Conservation (phyloP, 2,113 vertebrate species). For the Pseudolaguvia tuberculata region DNA sequence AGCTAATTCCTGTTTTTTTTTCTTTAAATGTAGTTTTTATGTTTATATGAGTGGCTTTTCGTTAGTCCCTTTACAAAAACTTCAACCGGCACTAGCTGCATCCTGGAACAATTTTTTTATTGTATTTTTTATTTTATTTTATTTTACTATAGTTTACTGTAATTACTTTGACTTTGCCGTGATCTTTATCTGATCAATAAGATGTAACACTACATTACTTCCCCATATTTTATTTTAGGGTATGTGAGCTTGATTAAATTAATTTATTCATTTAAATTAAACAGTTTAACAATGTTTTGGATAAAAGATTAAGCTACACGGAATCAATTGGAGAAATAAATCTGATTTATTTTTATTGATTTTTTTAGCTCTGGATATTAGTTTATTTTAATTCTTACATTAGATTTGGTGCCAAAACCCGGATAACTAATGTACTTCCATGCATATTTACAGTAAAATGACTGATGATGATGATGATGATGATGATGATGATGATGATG, state of each 20-base stretch:
- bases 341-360: background rate
- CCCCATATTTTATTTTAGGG: background rate
- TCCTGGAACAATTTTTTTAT: constrained; percentile 49
- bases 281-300: background rate
- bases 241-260: background rate
- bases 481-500: no score
- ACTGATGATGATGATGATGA: background rate
- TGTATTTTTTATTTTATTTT: constrained; percentile 53
- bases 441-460: constrained; percentile 5
- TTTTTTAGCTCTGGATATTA: constrained; percentile 12
- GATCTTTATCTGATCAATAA: no score
- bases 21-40: background rate
- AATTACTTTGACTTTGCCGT: no score
- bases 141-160: no score
- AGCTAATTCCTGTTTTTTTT: background rate
- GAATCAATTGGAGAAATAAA: constrained; percentile 22
- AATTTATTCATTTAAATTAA: constrained; percentile 1
- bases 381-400: background rate
- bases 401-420: background rate
- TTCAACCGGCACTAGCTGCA: constrained; percentile 39
- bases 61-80: constrained; percentile 40
- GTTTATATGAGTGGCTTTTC: background rate
- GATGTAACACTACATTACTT: constrained; percentile 21
- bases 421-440: constrained; percentile 3
- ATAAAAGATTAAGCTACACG: constrained; percentile 42